Base-by-base conservation (phyloP, 2,888 invertebrate species). In the Agrochola macilenta region DNA sequence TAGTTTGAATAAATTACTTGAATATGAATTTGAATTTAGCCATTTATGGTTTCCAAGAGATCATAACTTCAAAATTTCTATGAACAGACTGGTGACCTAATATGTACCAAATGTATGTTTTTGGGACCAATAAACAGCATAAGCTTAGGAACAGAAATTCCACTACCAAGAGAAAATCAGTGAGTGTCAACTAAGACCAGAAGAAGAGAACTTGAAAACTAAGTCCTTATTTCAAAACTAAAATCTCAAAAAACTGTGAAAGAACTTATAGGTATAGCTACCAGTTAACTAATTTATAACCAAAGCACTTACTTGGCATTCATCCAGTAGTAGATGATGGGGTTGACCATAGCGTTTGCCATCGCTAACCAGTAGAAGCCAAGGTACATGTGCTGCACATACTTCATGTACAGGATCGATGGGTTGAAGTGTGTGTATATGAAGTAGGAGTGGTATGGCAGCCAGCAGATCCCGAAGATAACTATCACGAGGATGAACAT, bases 271-370 rank as follows among this genome's bases (percentile, higher is more conserved):
- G 30, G 3, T 3, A 65, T 1, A 46, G 39, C 64, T 26, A 43
- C 14, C 9, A 64, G 9, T 20, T 8, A 68, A 30, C 30, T 68
- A 7, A 23, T 14, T 14, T 26, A 60, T 7, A 23, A 14, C 1
- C 1, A 8, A 52, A 54, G 58, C 1, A 93, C 96, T 97, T 94
- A 98, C 98, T 98, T 98, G 87, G 98, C 98, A 93, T 99, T 99
- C 99, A 99, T 99, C 98, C 98, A 98, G 92, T 99, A 99, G 93
- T 99, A 99, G 70, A 99, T 98, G 76, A 99, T 97, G 0, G 99
- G 99, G 95, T 99, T 99, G 77, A 99, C 98, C 98, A 99, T 99
- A 1, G 99, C 98, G 91, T 99, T 99, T 20, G 98, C 98, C 99
- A 99, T 99, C 5, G 99, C 99, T 78, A 99, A 97, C 98, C 98